Evolutionary conservation across 2,888 invertebrate genomes (phyloP).

Genomic region (Zygothrica quintamaculata): DNA sequence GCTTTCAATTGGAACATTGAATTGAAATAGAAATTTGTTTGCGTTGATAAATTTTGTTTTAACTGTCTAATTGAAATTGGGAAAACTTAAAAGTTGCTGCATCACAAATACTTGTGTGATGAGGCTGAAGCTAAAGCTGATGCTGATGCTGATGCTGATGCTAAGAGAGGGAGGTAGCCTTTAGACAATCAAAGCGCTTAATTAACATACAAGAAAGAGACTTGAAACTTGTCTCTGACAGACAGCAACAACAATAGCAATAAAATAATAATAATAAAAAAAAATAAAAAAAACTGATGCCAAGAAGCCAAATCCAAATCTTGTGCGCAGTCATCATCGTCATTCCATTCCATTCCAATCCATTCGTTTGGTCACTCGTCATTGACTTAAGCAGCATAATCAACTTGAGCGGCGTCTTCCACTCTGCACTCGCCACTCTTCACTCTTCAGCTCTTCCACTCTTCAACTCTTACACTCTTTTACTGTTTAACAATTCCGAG

Average conservation of each 20-base stretch:
- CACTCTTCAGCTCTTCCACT: slow-evolving; percentile 9
- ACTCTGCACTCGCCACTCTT: slow-evolving; percentile 12
- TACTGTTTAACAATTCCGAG: slow-evolving; percentile 7
- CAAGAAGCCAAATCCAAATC: slow-evolving; percentile 61
- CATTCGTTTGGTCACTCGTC: slow-evolving; percentile 42
- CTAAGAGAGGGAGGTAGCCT: background rate
- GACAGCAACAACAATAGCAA: slow-evolving; percentile 25
- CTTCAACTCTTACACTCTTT: slow-evolving; percentile 1
- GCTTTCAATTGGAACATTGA: slow-evolving; percentile 12
- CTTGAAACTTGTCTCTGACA: slow-evolving; percentile 79
- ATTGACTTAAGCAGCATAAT: slow-evolving; percentile 79
- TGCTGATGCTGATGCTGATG: background rate
- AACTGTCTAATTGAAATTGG: slow-evolving; percentile 34
- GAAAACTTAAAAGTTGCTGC: slow-evolving; percentile 55
- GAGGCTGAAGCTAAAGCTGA: slow-evolving; percentile 3
- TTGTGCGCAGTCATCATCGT: slow-evolving; percentile 70
- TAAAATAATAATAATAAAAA: slow-evolving; percentile 16
- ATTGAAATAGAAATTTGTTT: slow-evolving; percentile 11
- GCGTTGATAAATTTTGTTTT: slow-evolving; percentile 22
- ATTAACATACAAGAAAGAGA: slow-evolving; percentile 74
- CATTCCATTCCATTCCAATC: too few relatives aligned
- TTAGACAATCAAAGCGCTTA: slow-evolving; percentile 44
- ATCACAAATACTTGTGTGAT: slow-evolving; percentile 42
- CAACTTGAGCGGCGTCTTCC: slow-evolving; percentile 63
- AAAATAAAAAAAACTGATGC: slow-evolving; percentile 31